phyloP scores from a whole-genome alignment of 2,888 invertebrate genomes.

The Eustalomyia histrio region DNA sequence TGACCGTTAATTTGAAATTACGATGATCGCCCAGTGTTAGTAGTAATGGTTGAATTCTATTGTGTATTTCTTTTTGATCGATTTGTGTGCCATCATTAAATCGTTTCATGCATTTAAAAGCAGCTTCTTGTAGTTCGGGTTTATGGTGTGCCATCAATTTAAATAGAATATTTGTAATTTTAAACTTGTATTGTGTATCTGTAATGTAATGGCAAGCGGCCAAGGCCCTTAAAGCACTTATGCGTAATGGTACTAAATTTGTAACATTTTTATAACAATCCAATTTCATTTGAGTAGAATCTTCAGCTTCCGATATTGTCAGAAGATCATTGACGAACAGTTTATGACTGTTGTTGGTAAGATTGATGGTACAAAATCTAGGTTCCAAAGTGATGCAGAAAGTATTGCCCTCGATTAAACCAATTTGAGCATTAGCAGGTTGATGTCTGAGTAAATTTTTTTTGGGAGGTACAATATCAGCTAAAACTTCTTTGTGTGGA shows the following conservation, averaged over 20 bases:
- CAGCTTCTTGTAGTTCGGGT: conserved; percentile 93
- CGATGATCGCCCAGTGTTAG: conserved; percentile 92
- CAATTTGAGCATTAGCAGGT: conserved; percentile 97
- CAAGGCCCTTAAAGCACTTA: conserved; percentile 90
- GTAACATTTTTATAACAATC: conserved; percentile 95
- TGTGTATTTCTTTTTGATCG: conserved; percentile 89
- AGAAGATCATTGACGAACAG: conserved; percentile 95
- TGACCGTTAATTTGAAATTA: conserved; percentile 91
- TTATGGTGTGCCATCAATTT: conserved; percentile 93
- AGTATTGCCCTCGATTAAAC: conserved; percentile 97
- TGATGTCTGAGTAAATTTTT: conserved; percentile 96
- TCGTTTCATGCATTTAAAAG: conserved; percentile 96
- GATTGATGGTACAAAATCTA: conserved; percentile 93
- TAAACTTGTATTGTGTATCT: conserved; percentile 82
- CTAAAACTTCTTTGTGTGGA: conserved; percentile 94
- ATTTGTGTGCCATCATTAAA: conserved; percentile 92
- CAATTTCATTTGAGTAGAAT: conserved; percentile 88
- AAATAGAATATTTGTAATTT: conserved; percentile 90
- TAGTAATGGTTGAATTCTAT: conserved; percentile 90
- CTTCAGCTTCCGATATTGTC: conserved; percentile 93
- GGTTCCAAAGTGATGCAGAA: conserved; percentile 97
- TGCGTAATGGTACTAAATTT: conserved; percentile 92
- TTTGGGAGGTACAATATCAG: conserved; percentile 96
- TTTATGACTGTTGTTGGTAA: conserved; percentile 91
- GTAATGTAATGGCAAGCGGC: conserved; percentile 92